A percentile compares a stretch with the other conserved stretches of the same genome.
phyloP scores from a whole-genome alignment of 92 coral and sea anemone species.

The Palythoa grandis region DNA sequence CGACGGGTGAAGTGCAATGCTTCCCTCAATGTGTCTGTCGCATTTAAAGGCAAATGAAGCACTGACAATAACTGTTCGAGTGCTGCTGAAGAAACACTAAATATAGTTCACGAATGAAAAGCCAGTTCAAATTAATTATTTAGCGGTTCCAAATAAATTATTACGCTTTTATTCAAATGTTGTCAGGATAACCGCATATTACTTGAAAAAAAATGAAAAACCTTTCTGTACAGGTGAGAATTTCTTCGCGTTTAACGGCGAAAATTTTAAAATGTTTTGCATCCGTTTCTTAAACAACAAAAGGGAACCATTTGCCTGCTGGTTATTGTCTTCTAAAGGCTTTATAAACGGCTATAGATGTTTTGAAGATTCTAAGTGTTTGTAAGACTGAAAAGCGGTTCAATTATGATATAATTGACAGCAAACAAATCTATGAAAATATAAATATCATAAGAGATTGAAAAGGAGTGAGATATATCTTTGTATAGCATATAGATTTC shows the following conservation, averaged over 20 bases:
- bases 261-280: neutral
- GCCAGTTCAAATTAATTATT: slow-evolving; percentile 38
- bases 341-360: too few species aligned
- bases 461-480: too few species aligned
- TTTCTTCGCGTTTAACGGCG: neutral
- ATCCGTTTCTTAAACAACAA: neutral
- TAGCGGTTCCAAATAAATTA: slow-evolving; percentile 32
- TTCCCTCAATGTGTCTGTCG: neutral
- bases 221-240: neutral
- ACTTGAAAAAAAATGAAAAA: neutral
- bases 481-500: too few species aligned
- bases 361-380: neutral
- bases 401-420: neutral
- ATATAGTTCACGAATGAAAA: slow-evolving; percentile 19
- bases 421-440: neutral
- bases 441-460: neutral
- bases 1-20: neutral
- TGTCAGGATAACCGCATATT: neutral
- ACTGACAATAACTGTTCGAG: neutral
- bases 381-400: neutral
- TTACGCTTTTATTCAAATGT: slow-evolving; percentile 1
- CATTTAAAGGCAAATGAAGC: neutral
- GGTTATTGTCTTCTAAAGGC: neutral
- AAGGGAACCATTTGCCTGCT: neutral
- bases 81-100: neutral